Evolutionary conservation across 2,888 invertebrate genomes (phyloP), one percentile per base, ranked within the genome.

Genomic region (Ganaspis brasiliensis): DNA sequence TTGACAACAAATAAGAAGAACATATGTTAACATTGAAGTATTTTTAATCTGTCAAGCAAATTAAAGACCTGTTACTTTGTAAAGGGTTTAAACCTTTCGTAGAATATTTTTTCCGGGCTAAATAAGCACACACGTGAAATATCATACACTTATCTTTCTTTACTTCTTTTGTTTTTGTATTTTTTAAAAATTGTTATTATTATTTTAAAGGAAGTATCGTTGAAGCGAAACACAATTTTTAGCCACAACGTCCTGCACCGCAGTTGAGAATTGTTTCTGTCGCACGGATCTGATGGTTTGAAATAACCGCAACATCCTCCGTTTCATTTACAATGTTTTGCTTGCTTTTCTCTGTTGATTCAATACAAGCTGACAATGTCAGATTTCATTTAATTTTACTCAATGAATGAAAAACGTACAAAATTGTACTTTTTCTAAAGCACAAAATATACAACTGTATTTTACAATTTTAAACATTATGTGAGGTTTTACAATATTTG

Each of bases 221-320:
- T 37, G 10, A 26, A 16, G 55, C n/a, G 79, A 76, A 75, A 79
- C 74, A 77, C 76, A 81, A 74, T 78, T 81, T 57, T 73, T 77
- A 74, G 79, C 82, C 83, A 67, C 84, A 83, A 76, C 80, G 80
- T 83, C 83, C 85, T 82, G 84, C 75, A 59, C 73, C 73, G 71
- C 63, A 10, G 12, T 49, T 63, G 63, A 67, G 63, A 45, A 67
- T 67, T 67, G 63, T 67, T 67, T 67, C 63, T 67, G 63, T 67
- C 67, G 67, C 67, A 67, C 67, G 67, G 67, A 67, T 67, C 67
- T 45, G 24, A 67, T 73, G 71, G 21, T 59, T 35, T 12, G 35
- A 55, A 19, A 72, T 35, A 57, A 77, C 77, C 75, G 24, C 77
- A 77, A 77, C 57, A 57, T 77, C 75, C 79, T 76, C 59, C 59